Evolutionary conservation across 1,140 invertebrate species (phyloP).

Genomic region (Oscheius sp.): DNA sequence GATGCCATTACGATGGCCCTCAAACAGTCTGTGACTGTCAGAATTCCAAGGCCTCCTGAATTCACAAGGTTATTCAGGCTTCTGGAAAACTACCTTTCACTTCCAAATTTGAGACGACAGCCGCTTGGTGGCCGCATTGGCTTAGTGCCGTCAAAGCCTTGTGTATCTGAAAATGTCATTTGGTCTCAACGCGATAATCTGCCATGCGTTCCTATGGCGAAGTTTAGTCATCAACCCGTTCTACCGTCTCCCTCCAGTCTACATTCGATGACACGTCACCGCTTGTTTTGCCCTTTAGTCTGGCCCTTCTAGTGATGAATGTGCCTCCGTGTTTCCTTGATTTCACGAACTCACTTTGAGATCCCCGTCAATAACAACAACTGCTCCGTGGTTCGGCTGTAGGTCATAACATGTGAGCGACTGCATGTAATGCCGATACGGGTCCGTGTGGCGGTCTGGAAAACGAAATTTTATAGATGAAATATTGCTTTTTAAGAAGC

Average conservation of each 20-base stretch:
- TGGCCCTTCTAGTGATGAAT: too few relatives aligned
- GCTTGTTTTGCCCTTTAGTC: too few relatives aligned
- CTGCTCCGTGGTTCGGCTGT: constrained; percentile 21
- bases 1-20: constrained; percentile 26
- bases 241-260: too few relatives aligned
- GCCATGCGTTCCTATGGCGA: too few relatives aligned
- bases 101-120: constrained; percentile 25
- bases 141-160: constrained; percentile 29
- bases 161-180: constrained; percentile 5
- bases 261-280: too few relatives aligned
- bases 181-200: neutral
- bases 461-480: neutral
- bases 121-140: constrained; percentile 24
- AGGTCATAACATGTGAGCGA: constrained; percentile 31
- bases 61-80: neutral
- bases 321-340: too few relatives aligned
- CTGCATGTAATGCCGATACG: constrained; percentile 36
- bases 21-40: constrained; percentile 31
- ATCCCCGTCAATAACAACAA: constrained; percentile 30
- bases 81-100: neutral
- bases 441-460: constrained; percentile 32
- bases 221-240: too few relatives aligned
- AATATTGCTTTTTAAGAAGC: neutral
- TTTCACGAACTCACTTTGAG: neutral
- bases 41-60: constrained; percentile 27